These are phyloP conservation scores for Chrysochloris asiatica DNA, from an alignment of 2,113 vertebrate species.

Conservation along the genomic window DNA sequence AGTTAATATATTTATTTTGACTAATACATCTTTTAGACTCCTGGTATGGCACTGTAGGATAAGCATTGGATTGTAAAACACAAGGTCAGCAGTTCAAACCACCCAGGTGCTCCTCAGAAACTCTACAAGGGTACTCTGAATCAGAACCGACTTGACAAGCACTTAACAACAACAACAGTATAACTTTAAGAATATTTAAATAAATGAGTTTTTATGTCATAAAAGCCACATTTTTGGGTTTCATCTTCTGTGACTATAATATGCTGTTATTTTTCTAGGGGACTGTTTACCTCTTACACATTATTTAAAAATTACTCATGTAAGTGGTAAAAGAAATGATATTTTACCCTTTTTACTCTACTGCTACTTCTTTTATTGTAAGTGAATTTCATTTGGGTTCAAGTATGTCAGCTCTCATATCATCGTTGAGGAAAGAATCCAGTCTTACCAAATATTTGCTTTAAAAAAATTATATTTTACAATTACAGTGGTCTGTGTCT, in stretches of 20 bases:
- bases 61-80: no score
- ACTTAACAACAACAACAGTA: no score
- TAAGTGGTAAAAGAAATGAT: neutral
- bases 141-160: no score
- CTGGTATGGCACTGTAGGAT: no score
- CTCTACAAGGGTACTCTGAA: no score
- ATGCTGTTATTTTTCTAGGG: neutral
- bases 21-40: neutral
- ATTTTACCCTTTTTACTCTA: neutral
- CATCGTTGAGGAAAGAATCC: neutral
- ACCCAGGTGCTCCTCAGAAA: no score
- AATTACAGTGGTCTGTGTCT: neutral
- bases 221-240: neutral
- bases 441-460: neutral
- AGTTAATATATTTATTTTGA: neutral
- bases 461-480: conserved; percentile 19
- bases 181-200: no score
- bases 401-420: neutral
- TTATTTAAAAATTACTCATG: neutral
- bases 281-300: neutral
- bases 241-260: neutral
- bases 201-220: neutral
- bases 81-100: no score
- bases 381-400: neutral
- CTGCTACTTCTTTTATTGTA: neutral